Evolutionary conservation across 2,888 invertebrate genomes (phyloP).

Genomic region (Lumbricus terrestris): DNA sequence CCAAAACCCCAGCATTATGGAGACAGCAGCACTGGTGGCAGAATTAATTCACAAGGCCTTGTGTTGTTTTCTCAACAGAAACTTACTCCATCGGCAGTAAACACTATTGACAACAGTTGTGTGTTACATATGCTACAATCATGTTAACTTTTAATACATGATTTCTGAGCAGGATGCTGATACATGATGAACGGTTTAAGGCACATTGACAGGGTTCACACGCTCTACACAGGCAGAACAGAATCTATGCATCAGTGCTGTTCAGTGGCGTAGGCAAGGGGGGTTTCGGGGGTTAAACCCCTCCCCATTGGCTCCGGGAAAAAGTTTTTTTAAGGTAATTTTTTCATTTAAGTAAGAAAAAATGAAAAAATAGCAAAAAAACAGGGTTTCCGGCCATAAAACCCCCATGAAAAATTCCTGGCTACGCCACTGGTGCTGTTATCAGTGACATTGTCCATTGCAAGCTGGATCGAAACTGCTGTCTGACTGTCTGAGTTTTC

Average conservation of each 20-base stretch:
- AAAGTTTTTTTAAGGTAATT: too few relatives aligned
- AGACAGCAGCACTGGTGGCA: constrained; percentile 3
- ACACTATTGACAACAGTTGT: not conserved
- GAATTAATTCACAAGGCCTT: not conserved
- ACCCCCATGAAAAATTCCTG: too few relatives aligned
- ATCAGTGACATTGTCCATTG: not conserved
- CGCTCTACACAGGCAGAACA: not conserved
- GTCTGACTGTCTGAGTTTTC: not conserved
- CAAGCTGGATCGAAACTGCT: not conserved
- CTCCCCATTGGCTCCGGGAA: too few relatives aligned
- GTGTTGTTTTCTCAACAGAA: not conserved
- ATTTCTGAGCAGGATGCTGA: constrained; percentile 11
- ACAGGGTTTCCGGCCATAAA: too few relatives aligned
- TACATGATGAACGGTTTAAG: constrained; percentile 6
- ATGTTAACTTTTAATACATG: constrained; percentile 4
- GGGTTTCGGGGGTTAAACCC: too few relatives aligned
- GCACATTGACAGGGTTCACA: constrained; percentile 7
- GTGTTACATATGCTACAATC: not conserved
- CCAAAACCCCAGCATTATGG: not conserved
- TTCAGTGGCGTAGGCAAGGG: too few relatives aligned
- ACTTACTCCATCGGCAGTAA: not conserved
- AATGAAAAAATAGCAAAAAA: too few relatives aligned
- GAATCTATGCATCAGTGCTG: constrained; percentile 9
- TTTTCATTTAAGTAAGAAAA: too few relatives aligned
- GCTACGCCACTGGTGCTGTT: too few relatives aligned